phyloP scores from a whole-genome alignment of 2,888 invertebrate species.

The Macrosoma leucophasiata region DNA sequence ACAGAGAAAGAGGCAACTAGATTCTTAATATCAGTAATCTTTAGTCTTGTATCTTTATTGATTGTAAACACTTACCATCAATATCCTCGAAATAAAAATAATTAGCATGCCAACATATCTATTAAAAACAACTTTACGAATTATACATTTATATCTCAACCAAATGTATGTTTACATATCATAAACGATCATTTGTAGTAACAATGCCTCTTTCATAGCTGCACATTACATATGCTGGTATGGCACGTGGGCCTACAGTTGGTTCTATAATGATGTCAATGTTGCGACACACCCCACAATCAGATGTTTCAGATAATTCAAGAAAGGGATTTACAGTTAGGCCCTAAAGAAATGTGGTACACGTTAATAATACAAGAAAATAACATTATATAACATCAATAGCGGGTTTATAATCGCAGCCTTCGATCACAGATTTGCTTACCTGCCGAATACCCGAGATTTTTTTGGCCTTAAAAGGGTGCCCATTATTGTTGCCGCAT shows the following conservation, averaged over 20 bases:
- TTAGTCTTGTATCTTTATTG: too few relatives aligned
- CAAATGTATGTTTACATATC: too few relatives aligned
- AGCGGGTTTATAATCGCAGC: conserved; percentile 50
- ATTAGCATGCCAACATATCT: too few relatives aligned
- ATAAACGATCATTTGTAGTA: too few relatives aligned
- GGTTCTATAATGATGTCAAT: conserved; percentile 19
- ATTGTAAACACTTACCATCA: too few relatives aligned
- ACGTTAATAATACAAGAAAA: conserved; percentile 42
- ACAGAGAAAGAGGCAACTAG: too few relatives aligned
- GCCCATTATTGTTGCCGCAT: conserved; percentile 50
- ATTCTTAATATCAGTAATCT: too few relatives aligned
- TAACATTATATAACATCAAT: conserved; percentile 51
- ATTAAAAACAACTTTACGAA: too few relatives aligned
- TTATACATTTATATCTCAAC: too few relatives aligned
- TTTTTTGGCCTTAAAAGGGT: conserved; percentile 63
- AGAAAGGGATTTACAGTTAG: conserved; percentile 50
- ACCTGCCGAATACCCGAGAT: conserved; percentile 54
- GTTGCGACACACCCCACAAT: conserved; percentile 16
- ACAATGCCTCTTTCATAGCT: too few relatives aligned
- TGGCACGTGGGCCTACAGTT: conserved; percentile 5
- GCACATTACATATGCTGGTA: too few relatives aligned
- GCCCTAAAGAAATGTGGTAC: conserved; percentile 43
- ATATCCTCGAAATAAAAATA: too few relatives aligned
- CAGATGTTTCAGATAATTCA: conserved; percentile 23
- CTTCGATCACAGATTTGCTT: conserved; percentile 63